Evolutionary conservation across 2,888 invertebrate species (phyloP).

Genomic region (Exocentrus adspersus): DNA sequence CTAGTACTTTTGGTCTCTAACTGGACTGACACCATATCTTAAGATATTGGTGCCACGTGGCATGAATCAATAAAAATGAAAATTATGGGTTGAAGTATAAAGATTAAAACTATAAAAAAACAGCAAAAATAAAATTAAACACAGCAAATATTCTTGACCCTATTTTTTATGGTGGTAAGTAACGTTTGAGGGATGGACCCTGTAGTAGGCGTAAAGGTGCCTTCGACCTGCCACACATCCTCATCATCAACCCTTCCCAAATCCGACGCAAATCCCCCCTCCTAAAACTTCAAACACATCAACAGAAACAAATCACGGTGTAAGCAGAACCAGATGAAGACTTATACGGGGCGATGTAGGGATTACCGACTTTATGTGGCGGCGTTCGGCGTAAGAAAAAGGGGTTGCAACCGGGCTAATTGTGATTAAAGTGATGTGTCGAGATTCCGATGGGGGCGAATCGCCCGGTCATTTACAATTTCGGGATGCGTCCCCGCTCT

Average conservation of each 20-base stretch:
- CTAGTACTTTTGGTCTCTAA: too few relatives aligned
- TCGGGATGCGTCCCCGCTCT: too few relatives aligned
- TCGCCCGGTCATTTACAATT: too few relatives aligned
- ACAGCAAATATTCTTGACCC: too few relatives aligned
- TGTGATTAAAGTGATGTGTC: slow-evolving; percentile 17
- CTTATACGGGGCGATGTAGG: slow-evolving; percentile 58
- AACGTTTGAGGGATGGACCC: too few relatives aligned
- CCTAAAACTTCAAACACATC: slow-evolving; percentile 57
- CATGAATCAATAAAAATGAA: too few relatives aligned
- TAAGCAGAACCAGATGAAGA: slow-evolving; percentile 60
- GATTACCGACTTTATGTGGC: slow-evolving; percentile 48
- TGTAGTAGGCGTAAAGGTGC: slow-evolving; percentile 16
- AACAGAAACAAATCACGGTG: slow-evolving; percentile 59
- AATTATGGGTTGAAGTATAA: too few relatives aligned
- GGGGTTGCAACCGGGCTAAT: slow-evolving; percentile 13
- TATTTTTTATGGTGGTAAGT: too few relatives aligned
- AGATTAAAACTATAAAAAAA: too few relatives aligned
- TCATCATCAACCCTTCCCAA: slow-evolving; percentile 59
- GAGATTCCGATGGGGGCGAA: background rate
- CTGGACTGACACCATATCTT: too few relatives aligned
- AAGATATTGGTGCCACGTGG: too few relatives aligned
- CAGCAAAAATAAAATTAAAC: too few relatives aligned
- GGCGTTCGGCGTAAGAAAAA: slow-evolving; percentile 3
- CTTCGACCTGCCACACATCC: slow-evolving; percentile 54
- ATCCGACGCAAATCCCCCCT: slow-evolving; percentile 55